Evolutionary conservation across 2,888 invertebrate genomes (phyloP).

Genomic region (Dolichomitus sp.): DNA sequence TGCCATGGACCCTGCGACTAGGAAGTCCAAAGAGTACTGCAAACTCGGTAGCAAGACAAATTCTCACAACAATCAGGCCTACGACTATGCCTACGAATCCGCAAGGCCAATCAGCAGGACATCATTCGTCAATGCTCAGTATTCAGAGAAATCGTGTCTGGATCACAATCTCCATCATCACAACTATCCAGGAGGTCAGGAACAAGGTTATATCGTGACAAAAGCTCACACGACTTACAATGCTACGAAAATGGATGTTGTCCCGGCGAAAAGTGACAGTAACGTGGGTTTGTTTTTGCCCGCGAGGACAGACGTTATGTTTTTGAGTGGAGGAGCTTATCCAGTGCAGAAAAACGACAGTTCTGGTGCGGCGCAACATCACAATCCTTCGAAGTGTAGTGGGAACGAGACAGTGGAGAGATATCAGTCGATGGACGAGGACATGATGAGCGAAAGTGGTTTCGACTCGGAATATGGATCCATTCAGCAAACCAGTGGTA

Average conservation of each 20-base stretch:
- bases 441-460: constrained; percentile 59
- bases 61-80: constrained; percentile 70
- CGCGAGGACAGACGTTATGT: constrained; percentile 70
- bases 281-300: constrained; percentile 68
- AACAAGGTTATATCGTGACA: constrained; percentile 64
- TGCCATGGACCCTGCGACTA: constrained; percentile 47
- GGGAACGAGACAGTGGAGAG: constrained; percentile 34
- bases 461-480: constrained; percentile 56
- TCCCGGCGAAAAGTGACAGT: constrained; percentile 62
- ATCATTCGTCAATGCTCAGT: constrained; percentile 63
- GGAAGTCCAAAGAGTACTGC: constrained; percentile 71
- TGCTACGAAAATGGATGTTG: constrained; percentile 67
- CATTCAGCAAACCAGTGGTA: neutral
- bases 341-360: constrained; percentile 68
- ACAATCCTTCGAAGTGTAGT: constrained; percentile 65
- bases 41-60: constrained; percentile 71
- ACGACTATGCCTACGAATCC: constrained; percentile 72
- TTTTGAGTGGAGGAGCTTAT: constrained; percentile 70
- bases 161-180: constrained; percentile 23
- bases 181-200: constrained; percentile 40
- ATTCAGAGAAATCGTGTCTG: constrained; percentile 46
- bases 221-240: constrained; percentile 69
- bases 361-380: constrained; percentile 44
- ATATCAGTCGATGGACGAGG: constrained; percentile 61
- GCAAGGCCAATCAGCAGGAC: constrained; percentile 53